Conservation (phyloP, 1,140 invertebrate species). For the Frieseomelitta varia region DNA sequence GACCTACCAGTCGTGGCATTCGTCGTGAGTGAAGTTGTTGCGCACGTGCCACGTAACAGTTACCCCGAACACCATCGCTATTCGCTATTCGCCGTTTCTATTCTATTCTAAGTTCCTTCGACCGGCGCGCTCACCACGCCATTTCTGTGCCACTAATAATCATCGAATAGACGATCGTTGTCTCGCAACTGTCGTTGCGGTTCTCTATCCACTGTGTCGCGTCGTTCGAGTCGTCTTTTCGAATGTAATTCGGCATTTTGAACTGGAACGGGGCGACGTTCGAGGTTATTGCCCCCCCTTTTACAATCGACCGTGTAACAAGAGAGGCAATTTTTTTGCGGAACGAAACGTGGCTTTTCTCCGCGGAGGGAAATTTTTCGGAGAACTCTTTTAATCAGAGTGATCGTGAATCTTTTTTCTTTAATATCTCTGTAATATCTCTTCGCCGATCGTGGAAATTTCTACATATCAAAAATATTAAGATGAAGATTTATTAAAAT, state of each 20-base stretch:
- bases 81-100: constrained; percentile 49
- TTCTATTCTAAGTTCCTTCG: constrained; percentile 44
- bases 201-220: not conserved
- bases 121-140: not conserved
- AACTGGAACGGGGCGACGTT: constrained; percentile 8
- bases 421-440: no score
- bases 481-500: no score
- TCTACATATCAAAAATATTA: no score
- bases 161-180: constrained; percentile 22
- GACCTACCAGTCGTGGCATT: not conserved
- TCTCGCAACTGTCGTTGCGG: not conserved
- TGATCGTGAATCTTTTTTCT: no score
- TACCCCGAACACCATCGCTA: constrained; percentile 24
- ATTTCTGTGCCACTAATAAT: constrained; percentile 49
- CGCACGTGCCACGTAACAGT: constrained; percentile 6
- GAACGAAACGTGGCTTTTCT: not conserved
- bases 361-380: no score
- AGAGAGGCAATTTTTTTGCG: not conserved
- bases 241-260: constrained; percentile 13
- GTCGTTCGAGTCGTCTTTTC: not conserved
- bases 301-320: not conserved
- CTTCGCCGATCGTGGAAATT: no score
- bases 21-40: constrained; percentile 32
- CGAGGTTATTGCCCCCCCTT: constrained; percentile 15
- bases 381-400: no score